These are phyloP conservation scores for Drosophila ironensis DNA, from an alignment of 1,140 invertebrate genomes.

Conservation along the genomic window DNA sequence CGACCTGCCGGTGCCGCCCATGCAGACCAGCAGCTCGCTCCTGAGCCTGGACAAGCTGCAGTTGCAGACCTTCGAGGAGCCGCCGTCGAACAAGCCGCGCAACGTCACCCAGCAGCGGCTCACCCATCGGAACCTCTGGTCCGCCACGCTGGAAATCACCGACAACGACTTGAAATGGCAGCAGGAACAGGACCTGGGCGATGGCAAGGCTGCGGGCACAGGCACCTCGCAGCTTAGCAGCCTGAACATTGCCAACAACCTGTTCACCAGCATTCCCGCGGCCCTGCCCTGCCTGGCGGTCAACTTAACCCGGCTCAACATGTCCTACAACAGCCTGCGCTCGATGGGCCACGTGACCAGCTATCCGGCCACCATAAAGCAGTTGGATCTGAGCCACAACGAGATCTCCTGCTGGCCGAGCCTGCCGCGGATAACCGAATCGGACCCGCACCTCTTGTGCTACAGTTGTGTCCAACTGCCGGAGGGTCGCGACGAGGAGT, in stretches of 20 bases:
- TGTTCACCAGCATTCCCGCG: constrained; percentile 92
- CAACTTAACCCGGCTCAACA: constrained; percentile 92
- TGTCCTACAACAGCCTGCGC: constrained; percentile 93
- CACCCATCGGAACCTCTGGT: constrained; percentile 89
- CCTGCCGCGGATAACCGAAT: constrained; percentile 87
- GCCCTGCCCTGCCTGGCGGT: constrained; percentile 95
- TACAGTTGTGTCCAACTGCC: constrained; percentile 82
- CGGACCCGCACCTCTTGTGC: constrained; percentile 85
- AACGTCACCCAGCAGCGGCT: constrained; percentile 82
- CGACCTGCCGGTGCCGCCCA: constrained; percentile 87
- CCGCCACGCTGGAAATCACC: constrained; percentile 86
- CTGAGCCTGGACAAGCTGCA: constrained; percentile 73
- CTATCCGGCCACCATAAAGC: constrained; percentile 93
- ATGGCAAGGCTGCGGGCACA: constrained; percentile 65
- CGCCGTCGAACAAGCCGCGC: constrained; percentile 46
- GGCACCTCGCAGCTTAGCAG: constrained; percentile 85
- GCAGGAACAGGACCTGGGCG: constrained; percentile 39
- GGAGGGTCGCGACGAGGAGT: constrained; percentile 84
- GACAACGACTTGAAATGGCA: constrained; percentile 85
- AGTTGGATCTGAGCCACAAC: constrained; percentile 96
- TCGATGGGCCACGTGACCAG: constrained; percentile 95
- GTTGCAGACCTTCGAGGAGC: constrained; percentile 61
- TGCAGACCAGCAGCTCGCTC: constrained; percentile 73
- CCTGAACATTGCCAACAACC: constrained; percentile 95
- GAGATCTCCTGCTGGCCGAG: constrained; percentile 94